Conservation (phyloP, 2,888 invertebrate species). For the Tenthredo scrophulariae region DNA sequence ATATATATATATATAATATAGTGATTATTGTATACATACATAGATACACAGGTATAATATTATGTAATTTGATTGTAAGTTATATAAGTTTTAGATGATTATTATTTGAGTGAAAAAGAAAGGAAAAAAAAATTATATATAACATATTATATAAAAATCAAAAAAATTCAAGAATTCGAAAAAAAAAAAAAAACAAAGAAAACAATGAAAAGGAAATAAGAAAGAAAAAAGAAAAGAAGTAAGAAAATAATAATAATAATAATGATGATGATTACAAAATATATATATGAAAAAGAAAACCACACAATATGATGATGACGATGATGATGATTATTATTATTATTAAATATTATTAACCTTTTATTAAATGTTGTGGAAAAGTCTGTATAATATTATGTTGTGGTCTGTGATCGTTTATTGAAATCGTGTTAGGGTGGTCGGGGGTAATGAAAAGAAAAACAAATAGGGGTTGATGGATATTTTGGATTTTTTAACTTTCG, state of each 20-base stretch:
- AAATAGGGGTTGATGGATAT: too few relatives aligned
- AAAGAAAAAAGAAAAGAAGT: neutral
- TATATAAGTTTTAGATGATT: constrained; percentile 74
- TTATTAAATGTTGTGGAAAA: constrained; percentile 77
- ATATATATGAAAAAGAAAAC: too few relatives aligned
- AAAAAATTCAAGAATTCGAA: neutral
- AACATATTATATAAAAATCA: constrained; percentile 63
- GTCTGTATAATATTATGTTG: constrained; percentile 55
- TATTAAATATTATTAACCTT: constrained; percentile 67
- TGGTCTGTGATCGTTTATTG: constrained; percentile 4
- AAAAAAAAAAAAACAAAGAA: too few relatives aligned
- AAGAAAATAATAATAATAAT: too few relatives aligned
- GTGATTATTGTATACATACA: neutral
- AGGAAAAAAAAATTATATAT: constrained; percentile 67
- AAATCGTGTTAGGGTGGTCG: neutral
- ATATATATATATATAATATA: neutral
- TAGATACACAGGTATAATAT: constrained; percentile 65
- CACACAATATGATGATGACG: neutral
- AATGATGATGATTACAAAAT: too few relatives aligned
- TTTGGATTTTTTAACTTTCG: too few relatives aligned
- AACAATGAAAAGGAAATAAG: too few relatives aligned
- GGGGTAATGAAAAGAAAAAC: too few relatives aligned
- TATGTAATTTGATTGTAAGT: constrained; percentile 65
- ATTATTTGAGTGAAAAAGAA: constrained; percentile 52
- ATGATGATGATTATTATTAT: neutral